Conservation (phyloP, 2,113 vertebrate species). For the Xyliphius kryptos region DNA sequence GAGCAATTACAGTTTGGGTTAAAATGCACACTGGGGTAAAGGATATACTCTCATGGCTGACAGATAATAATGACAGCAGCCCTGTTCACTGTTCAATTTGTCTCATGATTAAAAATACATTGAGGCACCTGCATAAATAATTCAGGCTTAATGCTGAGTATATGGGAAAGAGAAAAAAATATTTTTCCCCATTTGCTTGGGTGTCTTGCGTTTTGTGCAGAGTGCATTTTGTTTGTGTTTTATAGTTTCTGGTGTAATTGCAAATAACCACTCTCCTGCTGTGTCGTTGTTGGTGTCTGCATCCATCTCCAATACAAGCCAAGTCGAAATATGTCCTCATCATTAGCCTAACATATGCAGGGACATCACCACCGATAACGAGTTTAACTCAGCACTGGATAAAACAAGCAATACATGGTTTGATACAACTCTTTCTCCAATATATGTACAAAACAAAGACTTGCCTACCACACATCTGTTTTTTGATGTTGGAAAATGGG, state of each 20-base stretch:
- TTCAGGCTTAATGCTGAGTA: slow-evolving; percentile 39
- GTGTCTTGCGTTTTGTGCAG: slow-evolving; percentile 12
- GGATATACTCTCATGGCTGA: slow-evolving; percentile 37
- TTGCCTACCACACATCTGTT: not conserved
- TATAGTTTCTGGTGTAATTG: slow-evolving; percentile 22
- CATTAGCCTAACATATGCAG: slow-evolving; percentile 10
- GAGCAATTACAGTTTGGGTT: slow-evolving; percentile 47
- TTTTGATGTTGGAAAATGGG: no score
- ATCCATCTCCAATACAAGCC: slow-evolving; percentile 23
- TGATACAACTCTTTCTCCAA: not conserved
- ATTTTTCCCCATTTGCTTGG: slow-evolving; percentile 34
- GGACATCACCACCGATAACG: not conserved
- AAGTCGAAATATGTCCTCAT: slow-evolving; percentile 14
- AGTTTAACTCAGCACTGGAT: slow-evolving; percentile 3
- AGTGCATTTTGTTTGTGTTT: slow-evolving; percentile 23
- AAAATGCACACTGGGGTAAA: slow-evolving; percentile 37
- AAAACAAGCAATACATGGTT: not conserved
- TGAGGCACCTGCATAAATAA: slow-evolving; percentile 48
- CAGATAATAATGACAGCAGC: slow-evolving; percentile 45
- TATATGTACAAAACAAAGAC: not conserved
- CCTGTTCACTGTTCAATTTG: slow-evolving; percentile 45
- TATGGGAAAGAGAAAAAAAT: slow-evolving; percentile 19
- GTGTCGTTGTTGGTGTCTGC: slow-evolving; percentile 9
- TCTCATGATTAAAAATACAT: slow-evolving; percentile 52
- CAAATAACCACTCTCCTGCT: slow-evolving; percentile 29